phyloP scores from a whole-genome alignment of 2,888 invertebrate species.

The Ryuthela nishihirai region DNA sequence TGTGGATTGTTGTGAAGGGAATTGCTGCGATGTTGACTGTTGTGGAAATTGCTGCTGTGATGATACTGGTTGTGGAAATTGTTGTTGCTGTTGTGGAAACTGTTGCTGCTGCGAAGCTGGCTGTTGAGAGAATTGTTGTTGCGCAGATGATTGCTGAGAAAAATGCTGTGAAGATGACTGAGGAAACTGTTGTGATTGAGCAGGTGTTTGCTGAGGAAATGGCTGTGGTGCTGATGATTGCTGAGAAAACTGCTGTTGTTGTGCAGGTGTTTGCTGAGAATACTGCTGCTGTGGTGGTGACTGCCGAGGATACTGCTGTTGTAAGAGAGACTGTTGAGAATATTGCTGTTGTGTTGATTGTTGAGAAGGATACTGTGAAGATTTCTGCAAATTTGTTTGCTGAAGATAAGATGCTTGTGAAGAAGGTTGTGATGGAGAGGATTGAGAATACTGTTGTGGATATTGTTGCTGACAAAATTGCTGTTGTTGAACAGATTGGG shows the following conservation, averaged over 20 bases:
- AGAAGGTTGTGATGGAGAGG: slow-evolving; percentile 2
- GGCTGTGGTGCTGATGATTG: no score
- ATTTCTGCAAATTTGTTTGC: slow-evolving; percentile 10
- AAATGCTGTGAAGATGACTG: slow-evolving; percentile 5
- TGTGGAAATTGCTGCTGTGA: slow-evolving; percentile 11
- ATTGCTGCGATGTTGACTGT: slow-evolving; percentile 14
- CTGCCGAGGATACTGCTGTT: slow-evolving; percentile 17
- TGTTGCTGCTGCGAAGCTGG: slow-evolving; percentile 11
- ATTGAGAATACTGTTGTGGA: slow-evolving; percentile 2
- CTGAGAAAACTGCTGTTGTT: slow-evolving; percentile 1
- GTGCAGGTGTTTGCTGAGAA: slow-evolving; percentile 4
- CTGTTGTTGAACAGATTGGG: slow-evolving; percentile 6
- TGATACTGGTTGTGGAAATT: slow-evolving; percentile 7
- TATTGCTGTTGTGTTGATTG: slow-evolving; percentile 20
- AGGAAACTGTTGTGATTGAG: slow-evolving; percentile 17
- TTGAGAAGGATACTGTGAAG: slow-evolving; percentile 7
- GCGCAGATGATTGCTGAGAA: slow-evolving; percentile 9
- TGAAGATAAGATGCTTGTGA: not conserved
- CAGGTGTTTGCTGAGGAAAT: slow-evolving; percentile 5
- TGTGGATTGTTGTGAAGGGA: slow-evolving; percentile 9
- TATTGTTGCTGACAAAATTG: slow-evolving; percentile 16
- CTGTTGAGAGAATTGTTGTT: slow-evolving; percentile 7
- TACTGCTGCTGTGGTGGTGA: slow-evolving; percentile 2
- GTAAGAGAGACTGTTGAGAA: slow-evolving; percentile 16
- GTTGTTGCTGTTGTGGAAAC: slow-evolving; percentile 13